A percentile compares a stretch with the other conserved stretches of the same genome.
Evolutionary conservation across 2,113 vertebrate species (phyloP).

Genomic region (Oreotrochilus melanogaster): DNA sequence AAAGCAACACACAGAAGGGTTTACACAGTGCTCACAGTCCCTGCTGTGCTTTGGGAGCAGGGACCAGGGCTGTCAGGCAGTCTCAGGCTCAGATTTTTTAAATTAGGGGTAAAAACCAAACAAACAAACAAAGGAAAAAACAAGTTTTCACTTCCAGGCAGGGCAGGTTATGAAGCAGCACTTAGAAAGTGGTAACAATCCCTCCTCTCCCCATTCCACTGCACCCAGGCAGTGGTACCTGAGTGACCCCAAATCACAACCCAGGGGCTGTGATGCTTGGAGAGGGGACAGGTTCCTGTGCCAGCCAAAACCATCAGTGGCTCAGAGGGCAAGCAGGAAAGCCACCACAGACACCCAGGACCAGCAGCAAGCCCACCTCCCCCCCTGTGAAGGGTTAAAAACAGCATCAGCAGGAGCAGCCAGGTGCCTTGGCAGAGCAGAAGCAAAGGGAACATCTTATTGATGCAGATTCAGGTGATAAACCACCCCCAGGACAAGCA

Average conservation of each 20-base stretch:
- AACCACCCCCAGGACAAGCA: background rate
- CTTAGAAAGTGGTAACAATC: rapidly evolving
- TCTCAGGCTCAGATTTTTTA: background rate
- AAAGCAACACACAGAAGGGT: background rate
- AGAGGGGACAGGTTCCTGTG: background rate
- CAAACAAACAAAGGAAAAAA: no score
- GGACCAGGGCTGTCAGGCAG: background rate
- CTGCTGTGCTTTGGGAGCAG: rapidly evolving
- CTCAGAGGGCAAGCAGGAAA: background rate
- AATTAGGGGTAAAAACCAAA: background rate
- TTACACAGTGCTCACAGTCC: background rate
- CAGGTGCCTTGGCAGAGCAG: background rate
- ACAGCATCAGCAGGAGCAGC: background rate
- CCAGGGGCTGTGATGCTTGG: background rate
- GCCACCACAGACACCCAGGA: rapidly evolving
- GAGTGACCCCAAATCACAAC: background rate
- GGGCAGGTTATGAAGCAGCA: background rate
- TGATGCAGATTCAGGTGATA: background rate
- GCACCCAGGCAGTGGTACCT: background rate
- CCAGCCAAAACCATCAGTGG: background rate
- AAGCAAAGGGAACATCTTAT: background rate
- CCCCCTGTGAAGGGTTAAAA: background rate
- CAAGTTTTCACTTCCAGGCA: background rate
- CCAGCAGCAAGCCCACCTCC: background rate
- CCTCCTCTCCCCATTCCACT: background rate